Base-by-base conservation (phyloP, 2,888 invertebrate species). In the Junonia oenone region DNA sequence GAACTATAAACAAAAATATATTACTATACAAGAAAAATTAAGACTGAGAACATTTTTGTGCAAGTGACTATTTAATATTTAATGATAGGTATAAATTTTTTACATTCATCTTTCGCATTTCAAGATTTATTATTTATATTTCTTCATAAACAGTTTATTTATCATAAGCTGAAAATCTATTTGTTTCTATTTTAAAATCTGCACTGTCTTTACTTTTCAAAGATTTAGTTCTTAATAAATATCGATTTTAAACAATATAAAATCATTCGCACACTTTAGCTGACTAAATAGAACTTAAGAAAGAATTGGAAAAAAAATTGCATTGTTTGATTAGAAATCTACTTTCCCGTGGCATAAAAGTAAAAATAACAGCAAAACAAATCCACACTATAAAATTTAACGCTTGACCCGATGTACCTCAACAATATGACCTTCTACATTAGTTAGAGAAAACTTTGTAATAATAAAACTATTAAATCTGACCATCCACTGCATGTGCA, bases 301-400 rank as follows among this genome's bases (percentile, higher is more conserved):
- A 31, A 11, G 2, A 31, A 31, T 31, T 31, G n/a, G n/a, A n/a
- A n/a, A n/a, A n/a, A n/a, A n/a, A n/a, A n/a, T n/a, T n/a, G n/a
- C n/a, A n/a, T n/a, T n/a, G n/a, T n/a, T n/a, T n/a, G n/a, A n/a
- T n/a, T n/a, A n/a, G 11, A 19, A n/a, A 5, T 19, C 17, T 19
- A 40, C n/a, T 50, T 27, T 43, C 47, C 43, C 9, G 45, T 47
- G 29, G 37, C 27, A 22, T 5, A 49, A 49, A 53, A n/a, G n/a
- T 22, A 22, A 22, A 52, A 29, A 48, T 45, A 6, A 13, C n/a
- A 43, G 46, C 50, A 40, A 40, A 29, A 40, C 50, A 40, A 58
- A 58, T 55, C 38, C 38, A 46, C 37, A 46, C 40, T 54, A 50
- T 50, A 46, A 50, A 57, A 58, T 57, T 57, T 45, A 40, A 57